Percentiles rank a stretch among this genome's conserved stretches.
Conservation (phyloP, 2,888 invertebrate species). For the Siphlonurus alternatus region DNA sequence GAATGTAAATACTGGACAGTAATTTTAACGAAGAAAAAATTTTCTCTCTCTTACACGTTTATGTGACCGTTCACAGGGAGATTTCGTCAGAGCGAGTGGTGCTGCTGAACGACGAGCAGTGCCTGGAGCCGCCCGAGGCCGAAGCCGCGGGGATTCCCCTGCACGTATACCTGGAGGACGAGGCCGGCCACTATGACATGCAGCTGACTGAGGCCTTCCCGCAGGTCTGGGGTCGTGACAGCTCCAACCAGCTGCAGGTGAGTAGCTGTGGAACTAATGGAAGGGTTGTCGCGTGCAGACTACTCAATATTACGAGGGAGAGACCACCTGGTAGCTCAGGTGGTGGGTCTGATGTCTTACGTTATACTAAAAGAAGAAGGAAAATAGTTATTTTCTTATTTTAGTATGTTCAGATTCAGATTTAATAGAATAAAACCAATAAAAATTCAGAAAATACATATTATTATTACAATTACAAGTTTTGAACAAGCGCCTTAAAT, state of each 20-base stretch:
- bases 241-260: conserved; percentile 6
- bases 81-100: conserved; percentile 11
- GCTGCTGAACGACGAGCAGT: conserved; percentile 9
- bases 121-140: not conserved
- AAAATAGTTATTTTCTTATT: too few species aligned
- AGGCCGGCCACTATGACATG: conserved; percentile 17
- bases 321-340: not conserved
- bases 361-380: too few species aligned
- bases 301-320: conserved; percentile 9
- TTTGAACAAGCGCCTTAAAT: too few species aligned
- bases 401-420: conserved; percentile 9
- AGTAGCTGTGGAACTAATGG: conserved; percentile 9
- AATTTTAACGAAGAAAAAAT: too few species aligned
- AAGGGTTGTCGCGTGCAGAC: conserved; percentile 12
- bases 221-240: conserved; percentile 15
- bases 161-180: conserved; percentile 18
- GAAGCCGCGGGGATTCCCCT: conserved; percentile 12
- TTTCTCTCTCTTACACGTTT: too few species aligned
- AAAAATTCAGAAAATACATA: not conserved
- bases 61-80: conserved; percentile 4
- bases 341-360: too few species aligned
- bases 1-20: too few species aligned
- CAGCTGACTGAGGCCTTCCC: conserved; percentile 18
- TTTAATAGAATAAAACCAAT: not conserved
- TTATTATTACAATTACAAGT: too few species aligned